phyloP scores from a whole-genome alignment of 2,113 vertebrate genomes.

The Castor canadensis region DNA sequence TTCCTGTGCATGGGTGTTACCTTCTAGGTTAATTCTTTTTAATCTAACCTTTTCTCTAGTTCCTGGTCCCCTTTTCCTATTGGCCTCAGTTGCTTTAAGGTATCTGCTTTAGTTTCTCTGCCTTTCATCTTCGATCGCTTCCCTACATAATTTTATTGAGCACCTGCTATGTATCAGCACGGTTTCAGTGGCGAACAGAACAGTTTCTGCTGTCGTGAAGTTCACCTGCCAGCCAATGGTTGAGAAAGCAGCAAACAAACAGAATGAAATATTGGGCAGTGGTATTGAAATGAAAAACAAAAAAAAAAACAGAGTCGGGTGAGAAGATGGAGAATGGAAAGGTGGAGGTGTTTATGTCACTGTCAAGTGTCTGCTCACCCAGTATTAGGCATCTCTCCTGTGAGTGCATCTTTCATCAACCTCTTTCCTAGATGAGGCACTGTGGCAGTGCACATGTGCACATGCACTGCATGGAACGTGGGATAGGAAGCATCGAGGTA shows the following conservation, averaged over 20 bases:
- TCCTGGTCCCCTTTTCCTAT: no score
- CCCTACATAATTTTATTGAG: background rate
- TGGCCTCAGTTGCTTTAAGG: no score
- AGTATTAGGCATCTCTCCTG: background rate
- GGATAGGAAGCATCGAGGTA: background rate
- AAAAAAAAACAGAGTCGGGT: background rate
- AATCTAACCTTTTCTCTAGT: no score
- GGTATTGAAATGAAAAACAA: background rate
- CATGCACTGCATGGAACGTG: background rate
- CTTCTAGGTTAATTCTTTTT: no score
- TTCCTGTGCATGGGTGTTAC: no score
- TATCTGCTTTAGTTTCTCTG: no score
- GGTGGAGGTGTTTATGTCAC: rapidly evolving
- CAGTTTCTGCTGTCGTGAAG: background rate
- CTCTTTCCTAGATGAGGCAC: background rate
- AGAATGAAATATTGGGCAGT: background rate
- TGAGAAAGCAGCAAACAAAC: background rate
- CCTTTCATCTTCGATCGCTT: no score
- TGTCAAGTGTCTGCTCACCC: no score
- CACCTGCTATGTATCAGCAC: background rate
- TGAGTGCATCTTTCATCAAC: background rate
- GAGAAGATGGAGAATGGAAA: background rate
- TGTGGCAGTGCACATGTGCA: no score
- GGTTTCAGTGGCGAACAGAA: background rate
- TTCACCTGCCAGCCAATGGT: background rate